Conservation (phyloP, 2,113 vertebrate genomes). For the Labeo rohita region DNA sequence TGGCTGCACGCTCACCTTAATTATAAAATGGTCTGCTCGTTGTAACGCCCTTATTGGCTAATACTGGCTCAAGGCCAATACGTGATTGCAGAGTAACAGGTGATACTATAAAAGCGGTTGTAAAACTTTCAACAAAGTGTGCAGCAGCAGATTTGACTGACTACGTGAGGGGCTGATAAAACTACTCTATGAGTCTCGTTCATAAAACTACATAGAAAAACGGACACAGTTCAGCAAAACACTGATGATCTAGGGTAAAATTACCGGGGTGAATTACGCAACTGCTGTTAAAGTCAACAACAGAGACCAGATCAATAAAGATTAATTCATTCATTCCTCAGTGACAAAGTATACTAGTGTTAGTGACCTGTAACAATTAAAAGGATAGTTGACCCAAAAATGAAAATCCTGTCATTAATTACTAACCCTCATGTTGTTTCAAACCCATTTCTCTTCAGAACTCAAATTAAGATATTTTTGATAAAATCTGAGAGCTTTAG, state of each 20-base stretch:
- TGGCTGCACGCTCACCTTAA: constrained; percentile 66
- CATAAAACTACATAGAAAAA: background rate
- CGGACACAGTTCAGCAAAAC: background rate
- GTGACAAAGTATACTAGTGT: background rate
- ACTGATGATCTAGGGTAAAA: background rate
- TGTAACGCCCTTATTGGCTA: constrained; percentile 17
- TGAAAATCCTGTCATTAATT: too few relatives aligned
- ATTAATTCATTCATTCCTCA: background rate
- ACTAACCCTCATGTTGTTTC: too few relatives aligned
- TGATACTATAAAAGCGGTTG: constrained; percentile 16
- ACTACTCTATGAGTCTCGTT: background rate
- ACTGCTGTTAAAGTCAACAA: background rate
- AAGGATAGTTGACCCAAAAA: too few relatives aligned
- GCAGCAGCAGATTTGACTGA: background rate
- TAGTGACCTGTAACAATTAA: background rate
- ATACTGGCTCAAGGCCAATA: constrained; percentile 28
- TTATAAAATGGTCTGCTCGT: constrained; percentile 61
- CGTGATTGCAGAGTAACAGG: constrained; percentile 36
- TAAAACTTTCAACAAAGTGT: constrained; percentile 34
- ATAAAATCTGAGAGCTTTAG: too few relatives aligned
- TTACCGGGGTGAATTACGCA: background rate
- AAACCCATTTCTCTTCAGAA: too few relatives aligned
- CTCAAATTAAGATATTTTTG: too few relatives aligned
- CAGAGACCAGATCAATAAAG: background rate
- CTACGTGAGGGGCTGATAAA: background rate